Evolutionary conservation across 1,140 invertebrate species (phyloP).

Genomic region (Danaus plexippus): DNA sequence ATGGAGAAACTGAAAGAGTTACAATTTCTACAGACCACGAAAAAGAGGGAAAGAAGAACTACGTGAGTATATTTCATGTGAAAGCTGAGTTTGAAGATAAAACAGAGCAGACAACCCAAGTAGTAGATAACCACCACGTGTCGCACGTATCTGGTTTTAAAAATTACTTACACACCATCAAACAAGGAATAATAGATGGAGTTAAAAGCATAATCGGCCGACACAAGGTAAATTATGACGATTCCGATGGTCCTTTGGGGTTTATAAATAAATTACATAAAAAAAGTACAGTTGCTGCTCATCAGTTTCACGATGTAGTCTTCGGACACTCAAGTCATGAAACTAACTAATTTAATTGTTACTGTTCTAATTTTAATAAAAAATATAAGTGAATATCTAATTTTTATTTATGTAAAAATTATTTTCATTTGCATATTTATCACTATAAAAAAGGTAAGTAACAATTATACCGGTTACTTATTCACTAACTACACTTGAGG

Average conservation of each 20-base stretch:
- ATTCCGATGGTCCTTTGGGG: slow-evolving; percentile 2
- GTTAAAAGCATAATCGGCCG: slow-evolving; percentile 22
- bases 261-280: slow-evolving; percentile 20
- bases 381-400: too few relatives aligned
- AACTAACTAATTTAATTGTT: too few relatives aligned
- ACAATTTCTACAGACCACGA: slow-evolving; percentile 7
- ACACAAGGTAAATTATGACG: slow-evolving; percentile 12
- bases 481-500: too few relatives aligned
- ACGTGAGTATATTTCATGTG: slow-evolving; percentile 29
- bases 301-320: slow-evolving; percentile 11
- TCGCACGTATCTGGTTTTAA: slow-evolving; percentile 20
- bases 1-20: slow-evolving; percentile 4
- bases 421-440: too few relatives aligned
- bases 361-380: too few relatives aligned
- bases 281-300: slow-evolving; percentile 7
- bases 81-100: slow-evolving; percentile 29
- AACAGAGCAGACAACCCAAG: slow-evolving; percentile 7
- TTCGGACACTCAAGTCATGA: slow-evolving; percentile 4
- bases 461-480: too few relatives aligned
- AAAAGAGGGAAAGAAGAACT: slow-evolving; percentile 29
- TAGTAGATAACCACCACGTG: slow-evolving; percentile 4
- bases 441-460: too few relatives aligned
- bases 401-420: too few relatives aligned
- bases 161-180: slow-evolving; percentile 27
- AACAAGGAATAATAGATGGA: slow-evolving; percentile 27